Percentiles rank a stretch among this genome's conserved stretches.
Conservation (phyloP, 2,113 vertebrate genomes). For the Haemorhous mexicanus region DNA sequence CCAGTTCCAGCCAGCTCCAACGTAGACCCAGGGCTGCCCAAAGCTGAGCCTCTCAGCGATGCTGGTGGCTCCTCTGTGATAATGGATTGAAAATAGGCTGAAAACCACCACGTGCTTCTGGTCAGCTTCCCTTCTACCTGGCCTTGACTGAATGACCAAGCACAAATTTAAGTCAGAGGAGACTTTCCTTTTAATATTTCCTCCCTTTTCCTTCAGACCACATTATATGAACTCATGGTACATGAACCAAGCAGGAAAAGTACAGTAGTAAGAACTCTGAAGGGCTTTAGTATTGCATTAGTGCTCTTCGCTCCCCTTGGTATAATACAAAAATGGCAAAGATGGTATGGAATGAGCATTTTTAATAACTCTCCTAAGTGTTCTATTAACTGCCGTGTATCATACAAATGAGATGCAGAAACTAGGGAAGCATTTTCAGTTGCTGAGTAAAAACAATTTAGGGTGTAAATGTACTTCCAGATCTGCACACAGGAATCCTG, state of each 20-base stretch:
- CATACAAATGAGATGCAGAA: conserved; percentile 57
- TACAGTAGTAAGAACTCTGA: conserved; percentile 50
- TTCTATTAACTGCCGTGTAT: conserved; percentile 61
- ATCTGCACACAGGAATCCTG: conserved; percentile 5
- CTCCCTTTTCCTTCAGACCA: background rate
- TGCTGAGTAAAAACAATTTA: conserved; percentile 62
- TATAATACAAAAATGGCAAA: conserved; percentile 64
- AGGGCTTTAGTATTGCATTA: conserved; percentile 56
- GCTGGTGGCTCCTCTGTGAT: background rate
- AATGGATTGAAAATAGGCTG: background rate
- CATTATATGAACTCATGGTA: background rate
- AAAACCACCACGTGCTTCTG: fast-evolving
- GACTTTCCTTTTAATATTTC: background rate
- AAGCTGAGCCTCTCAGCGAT: fast-evolving
- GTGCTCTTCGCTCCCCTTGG: conserved; percentile 49
- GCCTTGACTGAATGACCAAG: background rate
- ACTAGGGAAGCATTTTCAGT: conserved; percentile 54
- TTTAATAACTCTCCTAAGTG: conserved; percentile 72
- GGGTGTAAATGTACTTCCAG: conserved; percentile 19
- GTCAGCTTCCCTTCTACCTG: background rate
- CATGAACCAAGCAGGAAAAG: conserved; percentile 18
- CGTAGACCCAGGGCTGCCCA: background rate
- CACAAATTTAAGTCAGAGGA: background rate
- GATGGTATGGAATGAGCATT: conserved; percentile 54
- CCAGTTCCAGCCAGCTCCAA: background rate